phyloP scores from a whole-genome alignment of 2,888 invertebrate genomes.

The Monoplex corrugatus region DNA sequence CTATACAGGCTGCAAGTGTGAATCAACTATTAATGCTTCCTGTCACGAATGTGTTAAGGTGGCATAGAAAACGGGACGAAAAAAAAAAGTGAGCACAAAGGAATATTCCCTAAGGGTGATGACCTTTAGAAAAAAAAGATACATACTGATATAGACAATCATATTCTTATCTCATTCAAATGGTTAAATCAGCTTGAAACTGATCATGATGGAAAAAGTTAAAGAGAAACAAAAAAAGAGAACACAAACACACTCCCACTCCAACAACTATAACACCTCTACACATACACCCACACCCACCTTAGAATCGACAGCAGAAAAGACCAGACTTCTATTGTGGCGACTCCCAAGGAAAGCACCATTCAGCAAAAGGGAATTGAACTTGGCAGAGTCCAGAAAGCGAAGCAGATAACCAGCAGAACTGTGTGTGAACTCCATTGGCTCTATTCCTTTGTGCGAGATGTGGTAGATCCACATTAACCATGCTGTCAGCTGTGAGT shows the following conservation, averaged over 20 bases:
- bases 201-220: neutral
- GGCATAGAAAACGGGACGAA: too few species aligned
- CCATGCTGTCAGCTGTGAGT: conserved; percentile 68
- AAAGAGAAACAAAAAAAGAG: neutral
- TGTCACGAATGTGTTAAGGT: too few species aligned
- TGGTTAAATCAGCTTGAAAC: too few species aligned
- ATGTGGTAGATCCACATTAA: conserved; percentile 70
- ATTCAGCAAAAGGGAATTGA: conserved; percentile 58
- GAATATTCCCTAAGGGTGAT: too few species aligned
- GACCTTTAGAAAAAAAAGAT: too few species aligned
- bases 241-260: neutral
- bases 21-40: too few species aligned
- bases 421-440: conserved; percentile 65
- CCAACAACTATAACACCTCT: too few species aligned
- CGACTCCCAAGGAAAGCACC: conserved; percentile 60
- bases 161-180: too few species aligned
- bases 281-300: neutral
- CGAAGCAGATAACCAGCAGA: conserved; percentile 64
- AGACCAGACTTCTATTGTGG: conserved; percentile 49
- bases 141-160: too few species aligned
- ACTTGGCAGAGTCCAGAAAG: conserved; percentile 61
- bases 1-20: too few species aligned
- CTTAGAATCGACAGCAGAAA: neutral
- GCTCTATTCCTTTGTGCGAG: conserved; percentile 67
- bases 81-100: too few species aligned